phyloP scores from a whole-genome alignment of 1,140 invertebrate species.

The Nixonia krombeini region DNA sequence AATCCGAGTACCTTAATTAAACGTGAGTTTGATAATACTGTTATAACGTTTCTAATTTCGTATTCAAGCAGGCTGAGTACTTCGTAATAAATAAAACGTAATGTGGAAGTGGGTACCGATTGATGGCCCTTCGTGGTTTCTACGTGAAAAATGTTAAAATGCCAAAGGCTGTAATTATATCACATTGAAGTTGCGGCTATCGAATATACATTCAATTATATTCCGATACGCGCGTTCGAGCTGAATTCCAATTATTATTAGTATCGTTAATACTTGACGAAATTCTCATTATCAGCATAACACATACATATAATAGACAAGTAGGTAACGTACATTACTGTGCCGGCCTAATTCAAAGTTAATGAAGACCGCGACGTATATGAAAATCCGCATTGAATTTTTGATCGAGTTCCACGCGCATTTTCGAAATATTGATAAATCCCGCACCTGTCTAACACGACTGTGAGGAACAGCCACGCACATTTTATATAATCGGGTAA shows the following conservation, averaged over 20 bases:
- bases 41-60: no score
- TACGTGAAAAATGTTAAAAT: conserved; percentile 35
- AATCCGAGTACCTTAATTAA: no score
- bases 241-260: conserved; percentile 46
- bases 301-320: conserved; percentile 44
- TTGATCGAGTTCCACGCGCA: conserved; percentile 30
- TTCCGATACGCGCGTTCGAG: conserved; percentile 32
- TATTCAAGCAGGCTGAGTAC: no score
- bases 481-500: no score
- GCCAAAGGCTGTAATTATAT: conserved; percentile 40
- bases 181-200: conserved; percentile 37
- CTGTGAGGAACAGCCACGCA: no score
- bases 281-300: conserved; percentile 44
- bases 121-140: no score
- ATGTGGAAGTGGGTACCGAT: no score
- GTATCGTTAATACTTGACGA: conserved; percentile 47
- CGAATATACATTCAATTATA: conserved; percentile 45
- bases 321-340: conserved; percentile 42
- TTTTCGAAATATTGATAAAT: conserved; percentile 37
- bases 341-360: conserved; percentile 44
- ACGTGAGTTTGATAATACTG: no score
- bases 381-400: conserved; percentile 46
- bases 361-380: conserved; percentile 42
- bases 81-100: no score
- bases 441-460: conserved; percentile 23